phyloP scores from a whole-genome alignment of 2,888 invertebrate species.

The Acleris cristana region DNA sequence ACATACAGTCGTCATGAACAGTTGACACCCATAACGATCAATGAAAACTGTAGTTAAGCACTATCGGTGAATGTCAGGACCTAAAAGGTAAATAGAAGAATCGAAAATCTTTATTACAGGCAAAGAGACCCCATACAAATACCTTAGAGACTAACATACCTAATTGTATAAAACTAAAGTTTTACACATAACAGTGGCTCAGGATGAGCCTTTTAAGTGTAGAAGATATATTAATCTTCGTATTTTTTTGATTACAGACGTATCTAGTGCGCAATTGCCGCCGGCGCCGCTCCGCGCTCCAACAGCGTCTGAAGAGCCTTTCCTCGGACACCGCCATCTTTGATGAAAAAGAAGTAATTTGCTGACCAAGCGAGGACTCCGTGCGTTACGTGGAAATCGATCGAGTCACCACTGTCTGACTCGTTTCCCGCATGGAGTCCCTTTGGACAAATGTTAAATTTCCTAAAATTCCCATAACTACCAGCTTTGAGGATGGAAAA shows the following conservation, averaged over 20 bases:
- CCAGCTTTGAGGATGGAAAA: constrained; percentile 38
- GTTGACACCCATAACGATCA: too few species aligned
- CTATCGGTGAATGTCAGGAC: too few species aligned
- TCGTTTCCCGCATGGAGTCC: constrained; percentile 74
- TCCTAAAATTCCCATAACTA: constrained; percentile 34
- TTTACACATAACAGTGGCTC: too few species aligned
- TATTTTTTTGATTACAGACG: constrained; percentile 53
- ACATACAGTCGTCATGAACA: too few species aligned
- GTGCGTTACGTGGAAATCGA: constrained; percentile 96
- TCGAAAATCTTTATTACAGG: too few species aligned
- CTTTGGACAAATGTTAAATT: constrained; percentile 36
- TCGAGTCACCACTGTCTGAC: constrained; percentile 95
- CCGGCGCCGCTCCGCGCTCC: constrained; percentile 89
- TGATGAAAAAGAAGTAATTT: constrained; percentile 94
- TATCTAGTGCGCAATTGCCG: constrained; percentile 83
- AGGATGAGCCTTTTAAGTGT: background rate
- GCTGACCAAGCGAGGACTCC: constrained; percentile 98
- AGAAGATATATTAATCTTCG: background rate
- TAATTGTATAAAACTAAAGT: too few species aligned
- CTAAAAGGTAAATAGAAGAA: too few species aligned
- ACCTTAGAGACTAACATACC: too few species aligned
- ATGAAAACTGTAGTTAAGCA: too few species aligned
- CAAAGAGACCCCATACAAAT: too few species aligned
- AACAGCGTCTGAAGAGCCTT: constrained; percentile 91
- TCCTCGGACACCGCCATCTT: constrained; percentile 93